These are phyloP conservation scores for Sclerurus mexicanus DNA, from an alignment of 2,113 vertebrate genomes.

Conservation along the genomic window DNA sequence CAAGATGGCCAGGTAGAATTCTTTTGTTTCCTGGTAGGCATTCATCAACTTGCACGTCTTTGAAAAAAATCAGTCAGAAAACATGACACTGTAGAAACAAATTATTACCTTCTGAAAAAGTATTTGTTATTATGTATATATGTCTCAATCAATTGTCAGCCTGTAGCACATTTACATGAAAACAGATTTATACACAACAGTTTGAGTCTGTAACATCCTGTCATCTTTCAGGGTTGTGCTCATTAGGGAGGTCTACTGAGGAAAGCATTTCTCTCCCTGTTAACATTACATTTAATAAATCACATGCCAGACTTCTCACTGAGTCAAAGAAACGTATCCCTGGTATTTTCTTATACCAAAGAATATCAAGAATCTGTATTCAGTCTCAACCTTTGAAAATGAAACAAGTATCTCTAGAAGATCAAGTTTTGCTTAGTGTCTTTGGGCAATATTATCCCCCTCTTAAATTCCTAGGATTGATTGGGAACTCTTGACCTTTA, in stretches of 20 bases:
- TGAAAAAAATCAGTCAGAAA: not conserved
- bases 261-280: slow-evolving; percentile 1
- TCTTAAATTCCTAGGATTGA: slow-evolving; percentile 56
- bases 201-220: not conserved
- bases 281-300: not conserved
- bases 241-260: not conserved
- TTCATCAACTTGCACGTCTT: not conserved
- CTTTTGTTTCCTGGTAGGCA: not conserved
- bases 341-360: slow-evolving; percentile 18
- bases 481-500: slow-evolving; percentile 60
- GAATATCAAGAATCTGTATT: not conserved
- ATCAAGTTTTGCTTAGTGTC: slow-evolving; percentile 42
- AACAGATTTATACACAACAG: not conserved
- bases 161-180: not conserved
- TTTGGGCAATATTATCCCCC: slow-evolving; percentile 50
- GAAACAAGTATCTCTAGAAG: slow-evolving; percentile 42
- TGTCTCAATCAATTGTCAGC: not conserved
- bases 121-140: not conserved
- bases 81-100: not conserved
- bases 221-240: not conserved
- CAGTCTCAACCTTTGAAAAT: slow-evolving; percentile 37
- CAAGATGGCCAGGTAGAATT: not conserved
- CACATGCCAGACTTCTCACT: not conserved
- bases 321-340: not conserved
- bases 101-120: not conserved